These are phyloP conservation scores for Tachysurus fulvidraco DNA, from an alignment of 2,113 vertebrate genomes.

Conservation along the genomic window DNA sequence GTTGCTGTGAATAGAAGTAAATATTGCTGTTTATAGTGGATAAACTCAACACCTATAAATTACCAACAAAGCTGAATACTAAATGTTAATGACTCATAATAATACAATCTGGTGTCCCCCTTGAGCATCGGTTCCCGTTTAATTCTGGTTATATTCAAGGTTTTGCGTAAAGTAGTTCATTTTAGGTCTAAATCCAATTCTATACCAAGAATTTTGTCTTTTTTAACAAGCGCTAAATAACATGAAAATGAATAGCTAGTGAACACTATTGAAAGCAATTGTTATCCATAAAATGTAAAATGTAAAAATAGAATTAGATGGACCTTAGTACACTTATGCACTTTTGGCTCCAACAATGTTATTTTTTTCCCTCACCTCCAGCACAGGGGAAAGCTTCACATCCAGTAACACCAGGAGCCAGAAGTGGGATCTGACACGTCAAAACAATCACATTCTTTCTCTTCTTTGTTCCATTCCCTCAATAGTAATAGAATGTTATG, in stretches of 20 bases:
- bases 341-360: constrained; percentile 25
- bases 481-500: neutral
- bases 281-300: constrained; percentile 18
- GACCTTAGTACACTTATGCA: constrained; percentile 36
- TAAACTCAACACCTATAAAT: neutral
- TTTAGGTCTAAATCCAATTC: neutral
- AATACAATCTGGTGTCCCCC: neutral
- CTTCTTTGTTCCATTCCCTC: constrained; percentile 4
- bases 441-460: constrained; percentile 36
- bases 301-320: constrained; percentile 29
- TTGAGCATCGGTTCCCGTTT: neutral
- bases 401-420: constrained; percentile 40
- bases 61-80: neutral
- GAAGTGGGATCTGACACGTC: constrained; percentile 36
- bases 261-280: neutral
- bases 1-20: neutral
- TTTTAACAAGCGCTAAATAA: no score
- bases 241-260: neutral
- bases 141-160: neutral
- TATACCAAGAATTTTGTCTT: no score
- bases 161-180: neutral
- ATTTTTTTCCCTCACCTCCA: constrained; percentile 21
- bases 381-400: constrained; percentile 23
- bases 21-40: neutral
- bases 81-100: neutral